Percentiles rank a stretch among this genome's conserved stretches.
These are phyloP conservation scores for Rotaria magnacalcarata DNA, from an alignment of 2,888 invertebrate species.

Conservation along the genomic window DNA sequence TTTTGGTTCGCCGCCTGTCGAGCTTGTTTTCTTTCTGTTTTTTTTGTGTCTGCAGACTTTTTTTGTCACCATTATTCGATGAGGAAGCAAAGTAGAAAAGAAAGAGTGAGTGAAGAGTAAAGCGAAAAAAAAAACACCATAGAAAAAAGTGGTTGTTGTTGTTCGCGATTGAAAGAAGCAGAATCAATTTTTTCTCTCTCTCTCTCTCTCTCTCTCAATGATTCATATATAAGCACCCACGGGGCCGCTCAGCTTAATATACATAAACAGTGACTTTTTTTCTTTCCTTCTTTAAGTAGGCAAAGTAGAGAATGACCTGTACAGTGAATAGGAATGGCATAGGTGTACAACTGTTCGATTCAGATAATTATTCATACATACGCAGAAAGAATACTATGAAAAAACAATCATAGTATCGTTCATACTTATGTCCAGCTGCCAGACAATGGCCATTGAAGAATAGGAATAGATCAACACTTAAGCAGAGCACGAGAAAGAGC, in stretches of 20 bases:
- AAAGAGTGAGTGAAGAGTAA: neutral
- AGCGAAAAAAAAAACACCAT: neutral
- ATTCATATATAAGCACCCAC: neutral
- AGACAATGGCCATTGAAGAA: neutral
- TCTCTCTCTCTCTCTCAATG: neutral
- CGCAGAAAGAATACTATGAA: neutral
- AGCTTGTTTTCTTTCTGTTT: neutral
- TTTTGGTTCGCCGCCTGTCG: neutral
- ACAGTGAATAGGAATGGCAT: neutral
- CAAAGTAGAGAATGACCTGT: neutral
- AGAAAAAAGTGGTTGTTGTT: neutral
- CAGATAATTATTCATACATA: neutral
- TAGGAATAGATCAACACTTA: neutral
- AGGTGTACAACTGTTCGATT: conserved; percentile 10
- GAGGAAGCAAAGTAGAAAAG: neutral
- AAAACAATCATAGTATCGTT: neutral
- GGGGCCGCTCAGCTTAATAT: neutral
- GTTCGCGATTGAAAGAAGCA: neutral
- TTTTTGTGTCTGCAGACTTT: neutral
- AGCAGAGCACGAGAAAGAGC: neutral
- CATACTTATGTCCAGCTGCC: neutral
- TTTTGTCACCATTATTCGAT: neutral
- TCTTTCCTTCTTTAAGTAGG: neutral
- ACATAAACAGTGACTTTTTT: neutral
- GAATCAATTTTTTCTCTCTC: neutral